phyloP scores from a whole-genome alignment of 1,140 invertebrate genomes.

The Drosophila rufa region DNA sequence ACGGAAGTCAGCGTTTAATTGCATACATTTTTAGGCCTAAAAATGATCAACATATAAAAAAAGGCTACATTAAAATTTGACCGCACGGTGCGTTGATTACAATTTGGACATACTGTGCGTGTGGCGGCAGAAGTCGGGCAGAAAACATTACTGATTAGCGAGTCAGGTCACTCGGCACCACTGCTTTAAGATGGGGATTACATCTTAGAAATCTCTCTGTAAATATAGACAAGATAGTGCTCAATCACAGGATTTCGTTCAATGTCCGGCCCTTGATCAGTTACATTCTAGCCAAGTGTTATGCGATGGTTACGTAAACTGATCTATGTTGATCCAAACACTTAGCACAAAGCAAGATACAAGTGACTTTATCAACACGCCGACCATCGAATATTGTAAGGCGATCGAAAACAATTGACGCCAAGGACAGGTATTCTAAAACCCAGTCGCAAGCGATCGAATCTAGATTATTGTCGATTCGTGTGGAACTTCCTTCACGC shows the following conservation, averaged over 20 bases:
- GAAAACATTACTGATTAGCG: too few species aligned
- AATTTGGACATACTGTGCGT: too few species aligned
- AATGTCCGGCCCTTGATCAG: not conserved
- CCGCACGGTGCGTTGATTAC: too few species aligned
- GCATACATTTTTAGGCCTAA: too few species aligned
- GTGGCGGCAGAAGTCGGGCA: too few species aligned
- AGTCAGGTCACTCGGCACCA: too few species aligned
- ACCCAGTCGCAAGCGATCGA: conserved; percentile 52
- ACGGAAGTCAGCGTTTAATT: too few species aligned
- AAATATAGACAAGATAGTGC: not conserved
- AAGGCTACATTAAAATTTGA: too few species aligned
- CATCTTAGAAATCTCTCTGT: not conserved
- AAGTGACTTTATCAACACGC: conserved; percentile 26
- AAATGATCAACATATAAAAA: too few species aligned
- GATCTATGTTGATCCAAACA: conserved; percentile 50
- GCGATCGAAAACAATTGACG: conserved; percentile 40
- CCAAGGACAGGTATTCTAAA: conserved; percentile 31
- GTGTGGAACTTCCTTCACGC: conserved; percentile 23
- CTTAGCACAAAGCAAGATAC: conserved; percentile 47
- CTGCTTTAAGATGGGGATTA: too few species aligned
- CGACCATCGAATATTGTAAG: conserved; percentile 14
- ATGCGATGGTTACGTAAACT: not conserved
- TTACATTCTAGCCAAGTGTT: not conserved
- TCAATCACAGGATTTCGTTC: not conserved
- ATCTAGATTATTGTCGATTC: conserved; percentile 67